Percentiles rank a stretch among this genome's conserved stretches.
Conservation (phyloP, 2,888 invertebrate species). For the Zaprionus obscuricornis region DNA sequence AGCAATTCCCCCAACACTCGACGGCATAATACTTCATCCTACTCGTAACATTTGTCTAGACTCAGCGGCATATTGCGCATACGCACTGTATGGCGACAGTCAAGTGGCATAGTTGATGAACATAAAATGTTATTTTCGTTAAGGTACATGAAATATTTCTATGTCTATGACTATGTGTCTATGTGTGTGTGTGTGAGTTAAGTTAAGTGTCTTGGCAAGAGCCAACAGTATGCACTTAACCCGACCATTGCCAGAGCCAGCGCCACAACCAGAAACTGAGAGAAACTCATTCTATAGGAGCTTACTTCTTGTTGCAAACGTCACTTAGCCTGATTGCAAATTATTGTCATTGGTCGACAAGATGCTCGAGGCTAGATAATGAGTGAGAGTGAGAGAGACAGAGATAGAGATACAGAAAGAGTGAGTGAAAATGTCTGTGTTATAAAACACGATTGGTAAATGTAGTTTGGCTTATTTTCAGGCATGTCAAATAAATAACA, state of each 20-base stretch:
- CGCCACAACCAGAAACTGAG: constrained; percentile 32
- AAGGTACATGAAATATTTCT: constrained; percentile 3
- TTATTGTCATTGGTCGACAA: constrained; percentile 53
- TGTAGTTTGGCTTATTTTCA: constrained; percentile 32
- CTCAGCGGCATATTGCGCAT: constrained; percentile 42
- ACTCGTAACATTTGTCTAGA: constrained; percentile 39
- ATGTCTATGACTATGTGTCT: no score
- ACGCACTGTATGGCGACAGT: constrained; percentile 32
- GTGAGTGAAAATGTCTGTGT: constrained; percentile 10
- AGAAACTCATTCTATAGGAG: no score
- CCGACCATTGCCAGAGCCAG: not conserved
- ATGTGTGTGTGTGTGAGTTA: no score
- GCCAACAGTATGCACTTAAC: constrained; percentile 39
- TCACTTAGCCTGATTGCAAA: constrained; percentile 62
- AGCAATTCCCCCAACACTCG: not conserved
- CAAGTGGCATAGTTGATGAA: constrained; percentile 6
- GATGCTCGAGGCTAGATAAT: not conserved
- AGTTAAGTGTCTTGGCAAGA: constrained; percentile 38
- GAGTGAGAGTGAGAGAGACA: no score
- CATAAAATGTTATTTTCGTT: no score
- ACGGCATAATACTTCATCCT: not conserved
- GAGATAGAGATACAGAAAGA: no score
- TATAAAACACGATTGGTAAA: constrained; percentile 16
- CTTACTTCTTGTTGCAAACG: constrained; percentile 20
- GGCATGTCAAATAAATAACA: constrained; percentile 48